Evolutionary conservation across 2,113 vertebrate species (phyloP).

Genomic region (Ranitomeya imitator): DNA sequence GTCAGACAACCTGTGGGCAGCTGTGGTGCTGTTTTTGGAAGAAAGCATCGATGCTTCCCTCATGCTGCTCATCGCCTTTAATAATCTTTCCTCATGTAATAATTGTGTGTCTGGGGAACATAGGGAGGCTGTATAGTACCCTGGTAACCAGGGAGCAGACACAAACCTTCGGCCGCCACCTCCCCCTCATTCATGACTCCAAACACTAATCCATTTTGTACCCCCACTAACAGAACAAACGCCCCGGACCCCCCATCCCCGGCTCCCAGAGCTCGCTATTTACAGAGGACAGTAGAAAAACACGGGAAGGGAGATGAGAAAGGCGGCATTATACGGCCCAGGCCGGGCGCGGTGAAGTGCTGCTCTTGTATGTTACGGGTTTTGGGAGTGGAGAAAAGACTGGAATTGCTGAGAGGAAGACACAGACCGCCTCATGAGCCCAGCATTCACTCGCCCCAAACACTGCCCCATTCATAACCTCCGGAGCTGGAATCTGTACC

Average conservation of each 20-base stretch:
- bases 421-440: conserved; percentile 50
- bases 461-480: conserved; percentile 60
- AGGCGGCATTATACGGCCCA: conserved; percentile 54
- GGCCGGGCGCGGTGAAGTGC: background rate
- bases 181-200: conserved; percentile 65
- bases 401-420: conserved; percentile 51
- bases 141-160: conserved; percentile 61
- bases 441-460: conserved; percentile 58
- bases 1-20: no score
- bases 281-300: conserved; percentile 48
- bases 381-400: conserved; percentile 50
- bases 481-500: conserved; percentile 51
- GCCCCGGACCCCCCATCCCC: conserved; percentile 58
- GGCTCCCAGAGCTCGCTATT: conserved; percentile 58
- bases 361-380: conserved; percentile 48
- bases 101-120: background rate
- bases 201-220: conserved; percentile 68
- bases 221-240: conserved; percentile 61
- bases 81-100: background rate
- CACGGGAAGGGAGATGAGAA: background rate
- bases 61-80: background rate
- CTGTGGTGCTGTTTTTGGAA: no score
- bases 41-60: background rate
- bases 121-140: background rate
- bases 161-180: conserved; percentile 55